Conservation (phyloP, 2,113 vertebrate species). For the Grallaria varia region DNA sequence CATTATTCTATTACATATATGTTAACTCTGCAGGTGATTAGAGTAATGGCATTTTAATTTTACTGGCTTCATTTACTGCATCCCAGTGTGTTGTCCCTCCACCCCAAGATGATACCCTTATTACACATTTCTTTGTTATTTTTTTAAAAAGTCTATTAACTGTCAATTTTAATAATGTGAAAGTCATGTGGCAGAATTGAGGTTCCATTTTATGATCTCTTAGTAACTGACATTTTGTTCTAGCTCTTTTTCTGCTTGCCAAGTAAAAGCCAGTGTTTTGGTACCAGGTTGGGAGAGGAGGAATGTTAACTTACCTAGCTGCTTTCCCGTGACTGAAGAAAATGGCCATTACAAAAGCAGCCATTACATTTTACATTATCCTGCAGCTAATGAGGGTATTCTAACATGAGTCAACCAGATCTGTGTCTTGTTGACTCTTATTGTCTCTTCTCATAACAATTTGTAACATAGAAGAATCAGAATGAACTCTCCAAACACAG, state of each 20-base stretch:
- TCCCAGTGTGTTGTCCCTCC: background rate
- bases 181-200: background rate
- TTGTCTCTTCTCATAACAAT: background rate
- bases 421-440: background rate
- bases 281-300: background rate
- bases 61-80: background rate
- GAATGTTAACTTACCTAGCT: background rate
- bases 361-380: background rate
- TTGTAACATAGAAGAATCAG: background rate
- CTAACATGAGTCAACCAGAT: background rate
- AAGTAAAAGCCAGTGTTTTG: background rate
- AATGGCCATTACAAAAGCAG: background rate
- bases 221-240: background rate
- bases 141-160: background rate
- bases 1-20: background rate
- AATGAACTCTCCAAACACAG: background rate
- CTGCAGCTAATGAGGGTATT: background rate
- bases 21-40: background rate
- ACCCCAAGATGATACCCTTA: background rate
- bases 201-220: background rate
- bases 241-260: background rate
- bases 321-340: background rate
- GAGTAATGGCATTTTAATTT: background rate
- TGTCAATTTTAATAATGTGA: background rate
- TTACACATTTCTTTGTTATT: background rate